A percentile compares a stretch with the other conserved stretches of the same genome.
Evolutionary conservation across 2,888 invertebrate species (phyloP).

Genomic region (Macaria liturata): DNA sequence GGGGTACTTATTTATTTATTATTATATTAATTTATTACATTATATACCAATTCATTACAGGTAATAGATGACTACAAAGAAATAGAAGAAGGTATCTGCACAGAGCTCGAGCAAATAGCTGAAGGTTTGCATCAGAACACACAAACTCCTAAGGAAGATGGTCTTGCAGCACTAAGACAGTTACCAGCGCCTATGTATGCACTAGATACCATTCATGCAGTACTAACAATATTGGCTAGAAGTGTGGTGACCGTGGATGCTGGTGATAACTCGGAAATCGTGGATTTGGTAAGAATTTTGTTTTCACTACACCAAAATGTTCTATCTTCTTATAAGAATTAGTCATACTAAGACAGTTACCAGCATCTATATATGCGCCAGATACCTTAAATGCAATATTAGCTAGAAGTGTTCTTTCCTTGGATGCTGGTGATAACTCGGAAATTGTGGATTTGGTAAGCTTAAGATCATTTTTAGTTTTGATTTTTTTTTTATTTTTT

Average conservation of each 20-base stretch:
- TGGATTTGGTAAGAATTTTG: constrained; percentile 56
- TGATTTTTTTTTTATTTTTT: too few relatives aligned
- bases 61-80: constrained; percentile 51
- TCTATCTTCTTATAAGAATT: neutral
- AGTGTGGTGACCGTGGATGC: constrained; percentile 51
- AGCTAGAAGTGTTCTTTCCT: constrained; percentile 53
- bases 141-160: constrained; percentile 47
- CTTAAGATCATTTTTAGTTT: neutral
- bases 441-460: constrained; percentile 60
- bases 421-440: constrained; percentile 43
- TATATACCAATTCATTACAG: constrained; percentile 35
- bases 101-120: constrained; percentile 60
- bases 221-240: constrained; percentile 60
- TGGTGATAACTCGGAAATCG: constrained; percentile 44
- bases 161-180: constrained; percentile 59
- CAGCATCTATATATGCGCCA: constrained; percentile 66
- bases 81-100: constrained; percentile 51
- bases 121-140: constrained; percentile 18
- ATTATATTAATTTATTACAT: too few relatives aligned
- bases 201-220: constrained; percentile 58
- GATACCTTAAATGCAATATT: constrained; percentile 61
- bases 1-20: too few relatives aligned
- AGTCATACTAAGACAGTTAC: constrained; percentile 61
- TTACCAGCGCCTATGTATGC: constrained; percentile 70
- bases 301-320: neutral